These are phyloP conservation scores for Cordilura impudica DNA, from an alignment of 2,888 invertebrate genomes.

Conservation along the genomic window DNA sequence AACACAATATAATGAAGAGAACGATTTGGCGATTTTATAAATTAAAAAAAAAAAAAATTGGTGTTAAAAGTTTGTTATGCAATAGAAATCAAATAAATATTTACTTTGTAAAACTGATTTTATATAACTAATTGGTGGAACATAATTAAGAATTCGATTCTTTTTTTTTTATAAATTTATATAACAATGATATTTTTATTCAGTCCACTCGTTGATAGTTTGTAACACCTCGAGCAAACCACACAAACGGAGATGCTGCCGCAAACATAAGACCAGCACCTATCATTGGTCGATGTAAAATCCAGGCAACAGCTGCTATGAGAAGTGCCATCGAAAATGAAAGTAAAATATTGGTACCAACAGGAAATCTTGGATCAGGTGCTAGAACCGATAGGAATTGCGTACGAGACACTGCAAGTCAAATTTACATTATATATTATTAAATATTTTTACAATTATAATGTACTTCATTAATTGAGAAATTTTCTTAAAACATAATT, in stretches of 20 bases:
- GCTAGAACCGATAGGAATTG: conserved; percentile 72
- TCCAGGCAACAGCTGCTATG: conserved; percentile 80
- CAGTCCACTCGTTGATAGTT: conserved; percentile 68
- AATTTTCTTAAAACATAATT: too few relatives aligned
- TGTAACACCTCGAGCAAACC: conserved; percentile 76
- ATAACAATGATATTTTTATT: background rate
- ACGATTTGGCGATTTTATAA: too few relatives aligned
- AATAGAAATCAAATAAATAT: background rate
- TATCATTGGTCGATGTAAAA: conserved; percentile 79
- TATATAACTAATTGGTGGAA: too few relatives aligned
- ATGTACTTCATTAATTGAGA: too few relatives aligned
- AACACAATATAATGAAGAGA: too few relatives aligned
- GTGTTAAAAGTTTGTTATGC: too few relatives aligned
- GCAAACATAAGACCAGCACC: conserved; percentile 79
- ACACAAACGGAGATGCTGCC: conserved; percentile 79
- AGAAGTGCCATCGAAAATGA: conserved; percentile 79
- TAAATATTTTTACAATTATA: too few relatives aligned
- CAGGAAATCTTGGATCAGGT: conserved; percentile 77
- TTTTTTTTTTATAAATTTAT: background rate
- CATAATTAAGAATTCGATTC: background rate
- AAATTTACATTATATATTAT: background rate
- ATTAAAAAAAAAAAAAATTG: too few relatives aligned
- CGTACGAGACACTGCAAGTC: conserved; percentile 72
- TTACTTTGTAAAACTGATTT: background rate
- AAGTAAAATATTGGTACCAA: conserved; percentile 78